These are phyloP conservation scores for Pyrocephalus nanus DNA, from an alignment of 2,797 vertebrate species.

Conservation along the genomic window DNA sequence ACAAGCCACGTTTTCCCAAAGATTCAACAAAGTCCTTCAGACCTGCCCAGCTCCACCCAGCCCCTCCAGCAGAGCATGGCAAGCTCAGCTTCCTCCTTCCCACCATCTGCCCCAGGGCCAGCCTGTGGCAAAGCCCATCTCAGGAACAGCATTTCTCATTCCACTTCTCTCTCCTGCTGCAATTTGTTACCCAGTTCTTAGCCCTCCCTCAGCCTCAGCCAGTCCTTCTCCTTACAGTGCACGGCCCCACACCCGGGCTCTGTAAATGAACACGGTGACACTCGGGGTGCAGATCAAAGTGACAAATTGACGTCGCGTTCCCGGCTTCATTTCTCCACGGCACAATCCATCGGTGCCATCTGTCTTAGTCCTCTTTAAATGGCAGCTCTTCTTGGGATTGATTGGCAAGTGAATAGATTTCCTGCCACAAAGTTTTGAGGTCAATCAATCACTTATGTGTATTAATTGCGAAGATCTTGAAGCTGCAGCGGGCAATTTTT, in stretches of 20 bases:
- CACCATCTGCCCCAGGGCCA: fast-evolving
- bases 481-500: neutral
- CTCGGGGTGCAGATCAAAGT: neutral
- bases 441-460: slow-evolving; percentile 60
- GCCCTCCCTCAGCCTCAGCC: neutral
- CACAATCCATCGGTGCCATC: slow-evolving; percentile 30
- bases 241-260: neutral
- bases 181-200: neutral
- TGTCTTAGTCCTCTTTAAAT: slow-evolving; percentile 55
- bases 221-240: fast-evolving
- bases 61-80: fast-evolving
- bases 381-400: slow-evolving; percentile 43
- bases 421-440: slow-evolving; percentile 66
- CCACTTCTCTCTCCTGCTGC: neutral
- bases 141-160: neutral
- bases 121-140: neutral
- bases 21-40: neutral
- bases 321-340: neutral
- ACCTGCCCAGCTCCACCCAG: neutral
- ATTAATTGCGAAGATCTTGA: slow-evolving; percentile 42
- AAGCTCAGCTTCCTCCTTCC: neutral
- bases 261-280: neutral
- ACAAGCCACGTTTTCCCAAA: neutral
- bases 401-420: slow-evolving; percentile 68
- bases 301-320: slow-evolving; percentile 21